Evolutionary conservation across 2,113 vertebrate species (phyloP).

Genomic region (Varanus komodoensis): DNA sequence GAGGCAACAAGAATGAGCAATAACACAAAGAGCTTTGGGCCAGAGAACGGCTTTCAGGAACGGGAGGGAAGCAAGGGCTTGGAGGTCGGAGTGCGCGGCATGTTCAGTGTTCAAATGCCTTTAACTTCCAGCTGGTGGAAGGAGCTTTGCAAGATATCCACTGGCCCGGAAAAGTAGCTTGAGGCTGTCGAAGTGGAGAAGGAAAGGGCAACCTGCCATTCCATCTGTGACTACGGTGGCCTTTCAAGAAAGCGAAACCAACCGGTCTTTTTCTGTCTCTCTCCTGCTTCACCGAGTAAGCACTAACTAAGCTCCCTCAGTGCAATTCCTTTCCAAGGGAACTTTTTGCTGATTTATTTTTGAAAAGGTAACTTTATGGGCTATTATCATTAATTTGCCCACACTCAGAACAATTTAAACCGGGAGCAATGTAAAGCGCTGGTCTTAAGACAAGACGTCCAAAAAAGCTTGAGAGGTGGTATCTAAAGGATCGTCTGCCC

Average conservation of each 20-base stretch:
- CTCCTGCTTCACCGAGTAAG: background rate
- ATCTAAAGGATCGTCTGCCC: background rate
- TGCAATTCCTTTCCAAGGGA: background rate
- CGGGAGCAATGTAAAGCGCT: background rate
- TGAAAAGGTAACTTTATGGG: background rate
- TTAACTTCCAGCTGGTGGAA: background rate
- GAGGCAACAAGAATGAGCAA: accelerated
- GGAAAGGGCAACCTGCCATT: background rate
- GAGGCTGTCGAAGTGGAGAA: background rate
- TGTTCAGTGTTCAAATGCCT: accelerated
- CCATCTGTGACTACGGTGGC: background rate
- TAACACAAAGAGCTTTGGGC: accelerated
- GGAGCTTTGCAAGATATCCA: background rate
- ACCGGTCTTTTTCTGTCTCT: background rate
- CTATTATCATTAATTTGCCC: background rate
- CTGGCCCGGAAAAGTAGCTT: background rate
- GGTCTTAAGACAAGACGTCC: background rate
- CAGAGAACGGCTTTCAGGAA: background rate
- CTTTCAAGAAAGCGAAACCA: background rate
- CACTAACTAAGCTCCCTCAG: background rate
- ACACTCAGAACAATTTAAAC: background rate
- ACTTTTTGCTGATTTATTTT: background rate
- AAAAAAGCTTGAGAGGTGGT: background rate
- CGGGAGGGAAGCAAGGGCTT: background rate
- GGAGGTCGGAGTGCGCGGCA: background rate